phyloP scores from a whole-genome alignment of 2,888 invertebrate genomes.

The Polymixis lichenea region DNA sequence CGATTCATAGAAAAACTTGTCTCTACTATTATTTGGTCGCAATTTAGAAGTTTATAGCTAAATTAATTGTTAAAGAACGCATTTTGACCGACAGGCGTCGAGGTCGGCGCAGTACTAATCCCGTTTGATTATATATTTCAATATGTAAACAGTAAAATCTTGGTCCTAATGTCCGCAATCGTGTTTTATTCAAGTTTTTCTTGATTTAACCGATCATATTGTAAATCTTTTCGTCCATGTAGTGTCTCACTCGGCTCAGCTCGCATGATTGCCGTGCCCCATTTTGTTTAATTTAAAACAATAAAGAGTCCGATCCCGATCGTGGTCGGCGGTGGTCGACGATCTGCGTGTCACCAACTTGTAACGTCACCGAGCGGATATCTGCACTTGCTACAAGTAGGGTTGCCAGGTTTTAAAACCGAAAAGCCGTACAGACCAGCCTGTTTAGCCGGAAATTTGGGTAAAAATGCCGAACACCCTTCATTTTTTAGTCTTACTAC shows the following conservation, averaged over 20 bases:
- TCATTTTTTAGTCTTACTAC: too few species aligned
- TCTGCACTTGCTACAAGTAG: conserved; percentile 25
- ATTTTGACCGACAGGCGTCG: background rate
- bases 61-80: background rate
- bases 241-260: conserved; percentile 27
- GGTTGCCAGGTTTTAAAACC: too few species aligned
- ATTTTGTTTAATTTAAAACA: conserved; percentile 76
- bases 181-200: conserved; percentile 9
- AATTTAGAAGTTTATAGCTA: background rate
- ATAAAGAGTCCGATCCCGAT: conserved; percentile 63
- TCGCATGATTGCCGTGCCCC: conserved; percentile 56
- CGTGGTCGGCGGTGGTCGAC: conserved; percentile 54
- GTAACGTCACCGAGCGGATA: conserved; percentile 50
- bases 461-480: too few species aligned
- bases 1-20: background rate
- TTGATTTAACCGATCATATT: background rate
- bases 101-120: background rate
- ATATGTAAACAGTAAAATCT: background rate
- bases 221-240: conserved; percentile 1
- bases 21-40: background rate
- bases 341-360: conserved; percentile 63
- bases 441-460: too few species aligned
- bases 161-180: background rate
- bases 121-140: background rate
- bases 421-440: too few species aligned